Evolutionary conservation across 2,797 vertebrate species (phyloP), one percentile per base, ranked within the genome.

Genomic region (Molossus alvarezi): DNA sequence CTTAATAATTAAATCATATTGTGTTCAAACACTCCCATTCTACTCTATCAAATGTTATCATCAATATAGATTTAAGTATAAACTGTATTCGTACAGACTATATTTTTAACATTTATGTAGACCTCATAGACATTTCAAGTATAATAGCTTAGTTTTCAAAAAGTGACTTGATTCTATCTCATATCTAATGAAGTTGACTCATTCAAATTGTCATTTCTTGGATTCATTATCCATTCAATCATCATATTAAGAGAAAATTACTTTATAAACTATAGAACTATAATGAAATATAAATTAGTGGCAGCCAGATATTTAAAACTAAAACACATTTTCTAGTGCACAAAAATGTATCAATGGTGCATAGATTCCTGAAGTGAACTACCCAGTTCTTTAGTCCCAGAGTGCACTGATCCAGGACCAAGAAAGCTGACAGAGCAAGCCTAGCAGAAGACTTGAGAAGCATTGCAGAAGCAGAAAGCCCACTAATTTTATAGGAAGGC

Each of bases 191-290:
- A 87, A 9, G 25, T 86, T 48, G 41, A 55, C 29, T 82, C 37
- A 80, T 75, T 88, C 62, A 73, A 33, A 65, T 27, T 64, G 21
- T 55, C 11, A 45, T 53, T 90, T 94, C 33, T 92, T 77, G 1
- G 90, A 58, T 87, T 91, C 48, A 53, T 58, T 90, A 41, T 86
- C n/a, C 21, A 57, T 72, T 85, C 29, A 89, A 45, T 76, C 37
- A 87, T 29, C n/a, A 60, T 58, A 76, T 73, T 72, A 60, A 75
- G 20, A 88, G 27, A 51, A 72, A 65, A 75, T 67, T 72, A 37
- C 20, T 76, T 53, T 88, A 82, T 4, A 90, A 88, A 71, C 23
- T 86, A 65, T 17, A 55, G 10, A 71, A 51, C n/a, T 89, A 13
- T 60, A 87, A 37, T 71, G 10, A 90, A 90, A 93, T 82, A 51